phyloP scores from a whole-genome alignment of 35 echinoderm and acorn worm genomes.

The Heliocidaris tuberculata region DNA sequence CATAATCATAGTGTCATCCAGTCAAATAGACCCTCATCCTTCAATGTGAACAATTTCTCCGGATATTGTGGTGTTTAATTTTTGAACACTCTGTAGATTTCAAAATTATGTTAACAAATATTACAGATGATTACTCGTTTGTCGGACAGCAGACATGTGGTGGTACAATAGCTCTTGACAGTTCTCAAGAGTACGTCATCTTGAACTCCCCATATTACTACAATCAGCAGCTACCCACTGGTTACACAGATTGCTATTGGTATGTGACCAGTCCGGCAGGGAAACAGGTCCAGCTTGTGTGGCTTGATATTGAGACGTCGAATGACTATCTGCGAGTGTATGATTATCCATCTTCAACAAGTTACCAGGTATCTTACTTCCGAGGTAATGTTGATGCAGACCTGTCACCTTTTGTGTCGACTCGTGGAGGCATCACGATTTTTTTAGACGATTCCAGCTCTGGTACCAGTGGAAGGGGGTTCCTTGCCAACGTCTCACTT shows the following conservation, averaged over 20 bases:
- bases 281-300: not conserved
- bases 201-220: conserved; percentile 36
- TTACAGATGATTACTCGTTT: not conserved
- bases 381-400: not conserved
- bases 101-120: too few relatives aligned
- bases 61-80: too few relatives aligned
- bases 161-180: not conserved
- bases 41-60: too few relatives aligned
- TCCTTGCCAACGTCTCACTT: not conserved
- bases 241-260: not conserved
- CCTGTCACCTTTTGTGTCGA: conserved; percentile 35
- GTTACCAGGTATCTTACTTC: not conserved
- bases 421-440: not conserved
- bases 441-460: not conserved
- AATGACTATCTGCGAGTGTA: not conserved
- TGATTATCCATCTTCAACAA: not conserved
- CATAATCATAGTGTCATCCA: too few relatives aligned
- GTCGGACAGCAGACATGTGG: not conserved
- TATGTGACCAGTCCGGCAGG: not conserved
- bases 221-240: not conserved
- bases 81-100: too few relatives aligned
- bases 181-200: not conserved
- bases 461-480: not conserved
- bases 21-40: too few relatives aligned
- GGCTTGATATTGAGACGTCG: conserved; percentile 14